These are phyloP conservation scores for Orthochromis indermauri DNA, from an alignment of 2,113 vertebrate genomes.

Conservation along the genomic window DNA sequence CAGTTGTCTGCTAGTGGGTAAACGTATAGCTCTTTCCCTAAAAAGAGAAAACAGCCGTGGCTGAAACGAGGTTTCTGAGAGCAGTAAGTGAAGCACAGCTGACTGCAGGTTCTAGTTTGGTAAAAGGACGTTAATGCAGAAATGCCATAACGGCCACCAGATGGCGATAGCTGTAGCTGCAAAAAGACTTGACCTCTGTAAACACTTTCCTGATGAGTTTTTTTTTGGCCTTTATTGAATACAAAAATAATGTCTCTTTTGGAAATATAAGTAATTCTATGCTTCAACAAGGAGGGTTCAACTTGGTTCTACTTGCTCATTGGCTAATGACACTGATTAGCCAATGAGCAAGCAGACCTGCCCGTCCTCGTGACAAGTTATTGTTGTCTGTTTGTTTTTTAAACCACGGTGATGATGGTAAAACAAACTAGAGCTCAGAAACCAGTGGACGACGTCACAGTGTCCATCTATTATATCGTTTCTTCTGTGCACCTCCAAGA, in stretches of 20 bases:
- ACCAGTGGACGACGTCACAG: not conserved
- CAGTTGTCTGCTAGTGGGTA: not conserved
- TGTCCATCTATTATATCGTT: not conserved
- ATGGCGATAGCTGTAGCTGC: not conserved
- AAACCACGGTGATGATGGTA: not conserved
- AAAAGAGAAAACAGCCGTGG: rapidly evolving
- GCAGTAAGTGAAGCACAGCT: not conserved
- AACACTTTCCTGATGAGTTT: not conserved
- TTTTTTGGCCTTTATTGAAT: not conserved
- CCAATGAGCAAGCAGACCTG: not conserved
- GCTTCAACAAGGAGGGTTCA: not conserved
- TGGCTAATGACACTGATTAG: not conserved
- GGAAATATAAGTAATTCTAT: not conserved
- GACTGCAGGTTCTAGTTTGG: not conserved
- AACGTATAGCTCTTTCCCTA: not conserved
- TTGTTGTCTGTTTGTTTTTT: not conserved
- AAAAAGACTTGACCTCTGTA: not conserved
- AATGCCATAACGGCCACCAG: not conserved
- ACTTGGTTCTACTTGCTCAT: not conserved
- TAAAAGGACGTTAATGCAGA: not conserved
- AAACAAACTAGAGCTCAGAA: not conserved
- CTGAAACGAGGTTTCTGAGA: rapidly evolving
- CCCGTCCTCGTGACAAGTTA: rapidly evolving
- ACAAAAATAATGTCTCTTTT: not conserved
- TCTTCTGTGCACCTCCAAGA: not conserved